These are phyloP conservation scores for Coleophora flavipennella DNA, from an alignment of 2,888 invertebrate species.

Conservation along the genomic window DNA sequence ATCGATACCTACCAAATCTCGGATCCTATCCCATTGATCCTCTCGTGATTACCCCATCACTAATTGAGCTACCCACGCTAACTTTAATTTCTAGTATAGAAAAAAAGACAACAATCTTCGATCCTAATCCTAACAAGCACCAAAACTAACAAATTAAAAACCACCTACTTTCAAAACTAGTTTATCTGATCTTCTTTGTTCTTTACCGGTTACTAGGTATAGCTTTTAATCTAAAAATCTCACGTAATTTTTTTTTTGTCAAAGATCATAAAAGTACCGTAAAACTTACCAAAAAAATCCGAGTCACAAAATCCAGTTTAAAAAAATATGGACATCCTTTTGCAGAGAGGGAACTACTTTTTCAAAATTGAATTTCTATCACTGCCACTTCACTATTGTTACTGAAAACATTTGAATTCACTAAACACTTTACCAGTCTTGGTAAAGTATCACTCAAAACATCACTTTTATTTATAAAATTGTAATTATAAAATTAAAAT, in stretches of 20 bases:
- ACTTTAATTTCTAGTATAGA: conserved; percentile 28
- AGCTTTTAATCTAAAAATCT: neutral
- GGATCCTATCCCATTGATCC: neutral
- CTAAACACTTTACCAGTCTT: too few species aligned
- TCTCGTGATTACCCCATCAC: conserved; percentile 19
- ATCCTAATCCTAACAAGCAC: conserved; percentile 20
- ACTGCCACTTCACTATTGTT: neutral
- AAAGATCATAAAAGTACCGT: conserved; percentile 8
- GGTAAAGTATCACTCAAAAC: too few species aligned
- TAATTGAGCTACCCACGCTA: conserved; percentile 30
- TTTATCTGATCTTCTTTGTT: conserved; percentile 45
- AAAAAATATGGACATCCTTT: conserved; percentile 32
- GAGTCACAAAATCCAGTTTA: conserved; percentile 40
- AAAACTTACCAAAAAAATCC: conserved; percentile 43
- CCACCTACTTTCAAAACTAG: conserved; percentile 47
- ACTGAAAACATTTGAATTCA: neutral
- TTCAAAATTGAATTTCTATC: conserved; percentile 15
- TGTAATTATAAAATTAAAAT: neutral
- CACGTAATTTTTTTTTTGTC: conserved; percentile 5
- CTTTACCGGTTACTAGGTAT: conserved; percentile 20
- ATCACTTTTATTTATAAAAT: neutral
- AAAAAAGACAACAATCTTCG: conserved; percentile 21
- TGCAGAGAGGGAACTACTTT: conserved; percentile 33
- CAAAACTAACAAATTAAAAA: conserved; percentile 29
- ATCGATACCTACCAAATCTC: neutral